Percentiles rank a stretch among this genome's conserved stretches.
Evolutionary conservation across 2,888 invertebrate species (phyloP).

Genomic region (Trichacis sp.): DNA sequence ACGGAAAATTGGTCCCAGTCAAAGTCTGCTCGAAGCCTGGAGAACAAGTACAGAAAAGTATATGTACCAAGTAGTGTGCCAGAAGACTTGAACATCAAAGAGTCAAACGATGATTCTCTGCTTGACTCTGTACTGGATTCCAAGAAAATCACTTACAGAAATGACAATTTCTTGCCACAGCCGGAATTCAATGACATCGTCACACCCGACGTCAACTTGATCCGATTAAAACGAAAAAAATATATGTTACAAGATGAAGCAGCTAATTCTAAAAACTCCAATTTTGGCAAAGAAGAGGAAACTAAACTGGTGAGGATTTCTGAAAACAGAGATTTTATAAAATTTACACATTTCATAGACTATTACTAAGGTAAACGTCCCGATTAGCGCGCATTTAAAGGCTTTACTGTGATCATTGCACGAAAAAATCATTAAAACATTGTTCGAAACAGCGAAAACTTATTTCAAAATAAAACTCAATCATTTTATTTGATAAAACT

Average conservation of each 20-base stretch:
- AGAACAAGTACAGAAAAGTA: background rate
- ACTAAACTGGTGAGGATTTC: constrained; percentile 49
- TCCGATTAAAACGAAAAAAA: constrained; percentile 56
- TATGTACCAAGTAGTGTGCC: constrained; percentile 25
- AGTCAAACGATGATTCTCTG: constrained; percentile 43
- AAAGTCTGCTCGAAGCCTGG: background rate
- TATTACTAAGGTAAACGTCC: no score
- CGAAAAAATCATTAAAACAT: no score
- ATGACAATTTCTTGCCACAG: constrained; percentile 56
- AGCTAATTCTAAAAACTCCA: constrained; percentile 25
- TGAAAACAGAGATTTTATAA: no score
- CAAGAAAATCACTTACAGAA: constrained; percentile 61
- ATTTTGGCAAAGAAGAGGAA: constrained; percentile 39
- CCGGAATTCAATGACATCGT: constrained; percentile 61
- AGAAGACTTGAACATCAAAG: constrained; percentile 26
- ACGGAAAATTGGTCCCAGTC: constrained; percentile 23
- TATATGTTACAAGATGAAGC: constrained; percentile 41
- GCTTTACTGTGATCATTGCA: no score
- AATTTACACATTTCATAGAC: no score
- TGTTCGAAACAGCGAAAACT: no score
- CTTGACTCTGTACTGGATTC: constrained; percentile 58
- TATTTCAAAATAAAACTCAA: no score
- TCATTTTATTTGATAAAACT: no score
- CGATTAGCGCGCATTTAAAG: no score
- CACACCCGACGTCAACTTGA: constrained; percentile 61